phyloP scores from a whole-genome alignment of 2,797 vertebrate species.

The Labeo calbasu region DNA sequence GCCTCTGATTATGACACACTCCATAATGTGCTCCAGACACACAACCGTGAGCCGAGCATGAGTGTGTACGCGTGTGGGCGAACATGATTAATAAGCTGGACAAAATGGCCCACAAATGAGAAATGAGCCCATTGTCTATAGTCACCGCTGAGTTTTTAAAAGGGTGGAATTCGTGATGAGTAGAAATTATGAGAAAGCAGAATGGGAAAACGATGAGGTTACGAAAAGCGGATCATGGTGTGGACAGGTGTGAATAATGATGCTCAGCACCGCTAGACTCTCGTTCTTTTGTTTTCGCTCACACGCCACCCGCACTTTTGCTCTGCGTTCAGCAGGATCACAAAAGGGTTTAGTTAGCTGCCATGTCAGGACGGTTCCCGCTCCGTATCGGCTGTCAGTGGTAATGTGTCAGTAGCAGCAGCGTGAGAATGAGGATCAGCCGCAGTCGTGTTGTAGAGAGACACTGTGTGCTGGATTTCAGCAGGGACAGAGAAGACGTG shows the following conservation, averaged over 20 bases:
- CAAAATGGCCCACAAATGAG: slow-evolving; percentile 26
- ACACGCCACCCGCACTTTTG: not conserved
- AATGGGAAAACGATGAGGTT: slow-evolving; percentile 16
- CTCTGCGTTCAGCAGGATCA: not conserved
- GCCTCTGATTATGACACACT: slow-evolving; percentile 18
- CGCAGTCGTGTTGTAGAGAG: slow-evolving; percentile 2
- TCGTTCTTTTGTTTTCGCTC: not conserved
- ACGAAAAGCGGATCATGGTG: not conserved
- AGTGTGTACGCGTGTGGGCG: slow-evolving; percentile 19
- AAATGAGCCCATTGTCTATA: slow-evolving; percentile 26
- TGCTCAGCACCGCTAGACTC: slow-evolving; percentile 4
- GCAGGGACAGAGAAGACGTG: slow-evolving; percentile 51
- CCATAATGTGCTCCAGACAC: not conserved
- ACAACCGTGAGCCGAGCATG: not conserved
- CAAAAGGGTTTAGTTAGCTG: slow-evolving; percentile 10
- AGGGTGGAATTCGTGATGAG: slow-evolving; percentile 8
- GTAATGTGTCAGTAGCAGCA: slow-evolving; percentile 2
- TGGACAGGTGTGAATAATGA: slow-evolving; percentile 31
- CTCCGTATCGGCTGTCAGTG: slow-evolving; percentile 7
- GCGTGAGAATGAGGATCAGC: not conserved
- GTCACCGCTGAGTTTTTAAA: slow-evolving; percentile 10
- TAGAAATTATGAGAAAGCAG: slow-evolving; percentile 15
- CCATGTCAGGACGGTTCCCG: slow-evolving; percentile 2
- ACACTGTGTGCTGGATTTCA: slow-evolving; percentile 36
- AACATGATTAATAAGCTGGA: slow-evolving; percentile 46